These are phyloP conservation scores for Anthrax anthrax DNA, from an alignment of 2,888 invertebrate genomes.

Conservation along the genomic window DNA sequence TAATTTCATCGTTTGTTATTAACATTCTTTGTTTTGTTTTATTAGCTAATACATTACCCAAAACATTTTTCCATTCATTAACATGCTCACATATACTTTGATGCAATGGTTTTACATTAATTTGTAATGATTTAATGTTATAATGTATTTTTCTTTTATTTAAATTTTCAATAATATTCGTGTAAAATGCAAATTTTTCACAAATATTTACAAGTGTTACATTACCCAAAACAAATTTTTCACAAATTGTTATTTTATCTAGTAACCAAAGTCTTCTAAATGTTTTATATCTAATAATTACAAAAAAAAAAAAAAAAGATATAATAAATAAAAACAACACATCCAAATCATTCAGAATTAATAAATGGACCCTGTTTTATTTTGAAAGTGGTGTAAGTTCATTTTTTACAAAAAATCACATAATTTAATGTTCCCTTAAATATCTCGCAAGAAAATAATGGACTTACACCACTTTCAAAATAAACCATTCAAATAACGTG, in stretches of 20 bases:
- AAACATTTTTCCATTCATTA: constrained; percentile 59
- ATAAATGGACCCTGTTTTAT: too few species aligned
- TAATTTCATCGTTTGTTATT: constrained; percentile 51
- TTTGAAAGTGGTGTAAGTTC: too few species aligned
- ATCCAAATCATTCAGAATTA: too few species aligned
- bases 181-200: constrained; percentile 73
- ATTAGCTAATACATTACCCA: constrained; percentile 53
- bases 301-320: background rate
- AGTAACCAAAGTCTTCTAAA: constrained; percentile 62
- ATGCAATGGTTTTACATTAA: constrained; percentile 60
- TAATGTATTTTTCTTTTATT: constrained; percentile 41
- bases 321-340: too few species aligned
- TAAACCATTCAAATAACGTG: too few species aligned
- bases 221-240: constrained; percentile 57
- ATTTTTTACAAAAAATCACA: too few species aligned
- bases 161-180: constrained; percentile 55
- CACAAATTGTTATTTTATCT: constrained; percentile 59
- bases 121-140: constrained; percentile 51
- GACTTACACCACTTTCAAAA: too few species aligned
- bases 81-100: constrained; percentile 57
- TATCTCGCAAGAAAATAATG: too few species aligned
- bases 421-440: too few species aligned
- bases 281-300: constrained; percentile 47
- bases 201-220: constrained; percentile 52
- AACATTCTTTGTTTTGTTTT: constrained; percentile 54